phyloP scores from a whole-genome alignment of 92 coral and sea anemone species.

The Montipora capitata region DNA sequence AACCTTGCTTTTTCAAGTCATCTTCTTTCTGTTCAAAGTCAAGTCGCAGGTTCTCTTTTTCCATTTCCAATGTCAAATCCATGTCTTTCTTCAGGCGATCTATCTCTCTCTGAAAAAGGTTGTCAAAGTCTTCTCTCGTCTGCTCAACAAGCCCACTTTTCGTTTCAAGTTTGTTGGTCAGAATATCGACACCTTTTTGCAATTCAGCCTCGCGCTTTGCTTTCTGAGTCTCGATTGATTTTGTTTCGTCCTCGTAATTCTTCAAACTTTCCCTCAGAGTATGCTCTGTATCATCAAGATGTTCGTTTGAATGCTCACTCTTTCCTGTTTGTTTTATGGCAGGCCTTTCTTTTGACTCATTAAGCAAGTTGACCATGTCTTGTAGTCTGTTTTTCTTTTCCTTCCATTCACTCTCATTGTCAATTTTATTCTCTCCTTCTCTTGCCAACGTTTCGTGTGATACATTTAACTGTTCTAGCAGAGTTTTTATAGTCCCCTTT shows the following conservation, averaged over 20 bases:
- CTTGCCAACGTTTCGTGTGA: constrained; percentile 19
- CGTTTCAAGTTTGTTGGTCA: constrained; percentile 68
- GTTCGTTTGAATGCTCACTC: constrained; percentile 74
- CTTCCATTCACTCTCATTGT: background rate
- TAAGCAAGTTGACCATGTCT: background rate
- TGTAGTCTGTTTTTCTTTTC: background rate
- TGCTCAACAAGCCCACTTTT: constrained; percentile 66
- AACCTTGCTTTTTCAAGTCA: constrained; percentile 43
- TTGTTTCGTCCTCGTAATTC: constrained; percentile 77
- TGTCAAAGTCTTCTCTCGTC: constrained; percentile 70
- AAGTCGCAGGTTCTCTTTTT: constrained; percentile 53
- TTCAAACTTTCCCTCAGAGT: constrained; percentile 72
- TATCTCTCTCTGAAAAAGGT: constrained; percentile 68
- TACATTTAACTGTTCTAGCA: constrained; percentile 49
- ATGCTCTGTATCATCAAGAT: constrained; percentile 79
- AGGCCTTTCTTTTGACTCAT: constrained; percentile 5
- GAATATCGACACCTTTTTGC: constrained; percentile 66
- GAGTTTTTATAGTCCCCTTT: constrained; percentile 61
- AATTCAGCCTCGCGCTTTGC: constrained; percentile 69
- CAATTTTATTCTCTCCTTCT: constrained; percentile 2
- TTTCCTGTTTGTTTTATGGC: constrained; percentile 47
- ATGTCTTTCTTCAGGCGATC: constrained; percentile 61
- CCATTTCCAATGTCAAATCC: constrained; percentile 72
- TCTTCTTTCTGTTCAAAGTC: constrained; percentile 70
- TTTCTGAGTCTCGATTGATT: constrained; percentile 62